Base-by-base conservation (phyloP, 2,888 invertebrate genomes). In the Drosophila monieri region DNA sequence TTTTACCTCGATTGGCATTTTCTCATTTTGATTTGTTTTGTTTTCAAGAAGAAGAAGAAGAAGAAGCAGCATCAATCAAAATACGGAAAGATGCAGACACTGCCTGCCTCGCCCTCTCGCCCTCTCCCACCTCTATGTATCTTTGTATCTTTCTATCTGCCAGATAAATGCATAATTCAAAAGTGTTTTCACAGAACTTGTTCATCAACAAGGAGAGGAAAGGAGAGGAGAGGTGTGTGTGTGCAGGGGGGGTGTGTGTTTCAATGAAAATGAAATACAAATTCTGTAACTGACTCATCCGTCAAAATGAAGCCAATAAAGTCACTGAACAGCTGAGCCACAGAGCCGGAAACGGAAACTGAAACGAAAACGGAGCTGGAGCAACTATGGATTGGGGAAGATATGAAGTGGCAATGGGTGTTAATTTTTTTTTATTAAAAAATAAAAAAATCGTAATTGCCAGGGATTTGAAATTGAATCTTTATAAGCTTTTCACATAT, bases 11-110 rank as follows among this genome's bases (percentile, higher is more conserved):
- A 55, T 48, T 65, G 57, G 43, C 48, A 48, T 48, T 68, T 66
- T 56, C 68, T 27, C 66, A 65, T 66, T 64, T 64, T 66, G 62
- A 64, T 66, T 64, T 64, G 66, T 52, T 62, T 64, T 65, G 62
- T 65, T 64, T 6, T 6, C 1, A 0, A 25, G 5, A 1, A 25
- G 25, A 2, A 25, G 3, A 5, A 25, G 25, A 5, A 25, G 6
- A 6, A 25, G 25, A 6, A 25, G 25, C 9, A 52, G 66, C 35
- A 64, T 64, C 66, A 64, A 64, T 64, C 62, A 64, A 64, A 66
- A 30, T 27, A 52, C 21, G 43, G 44, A 35, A 44, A 66, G 62
- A 52, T 52, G 52, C 66, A 64, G 62, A 66, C 52, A 52, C 12
- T 27, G 41, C 30, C 30, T 37, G 25, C 46, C 35, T 23, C 21